These are phyloP conservation scores for Gadus chalcogrammus DNA, from an alignment of 2,113 vertebrate species.

Conservation along the genomic window DNA sequence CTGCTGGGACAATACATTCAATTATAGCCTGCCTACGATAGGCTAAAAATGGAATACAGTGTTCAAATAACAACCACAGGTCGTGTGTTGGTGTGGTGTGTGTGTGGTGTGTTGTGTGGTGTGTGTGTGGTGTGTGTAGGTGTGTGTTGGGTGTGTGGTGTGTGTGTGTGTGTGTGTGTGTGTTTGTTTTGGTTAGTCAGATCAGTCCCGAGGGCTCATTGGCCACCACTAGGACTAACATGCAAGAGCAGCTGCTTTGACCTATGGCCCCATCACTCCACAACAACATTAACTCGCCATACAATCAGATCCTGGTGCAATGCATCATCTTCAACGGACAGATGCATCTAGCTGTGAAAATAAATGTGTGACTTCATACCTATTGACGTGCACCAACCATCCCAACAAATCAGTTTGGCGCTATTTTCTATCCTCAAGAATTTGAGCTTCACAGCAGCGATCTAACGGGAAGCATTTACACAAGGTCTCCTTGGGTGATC, in stretches of 20 bases:
- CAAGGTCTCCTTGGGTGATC: too few relatives aligned
- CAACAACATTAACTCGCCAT: slow-evolving; percentile 21
- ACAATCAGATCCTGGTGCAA: slow-evolving; percentile 14
- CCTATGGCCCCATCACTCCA: slow-evolving; percentile 51
- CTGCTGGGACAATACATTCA: too few relatives aligned
- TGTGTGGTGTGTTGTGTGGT: slow-evolving; percentile 27
- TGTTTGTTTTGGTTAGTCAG: slow-evolving; percentile 24
- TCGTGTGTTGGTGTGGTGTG: slow-evolving; percentile 2
- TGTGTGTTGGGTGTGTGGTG: slow-evolving; percentile 30
- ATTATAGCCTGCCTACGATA: too few relatives aligned
- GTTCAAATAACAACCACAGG: too few relatives aligned
- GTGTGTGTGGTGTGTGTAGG: slow-evolving; percentile 26
- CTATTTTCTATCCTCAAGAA: too few relatives aligned
- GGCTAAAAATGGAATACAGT: too few relatives aligned
- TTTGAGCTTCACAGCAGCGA: too few relatives aligned
- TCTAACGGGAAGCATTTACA: too few relatives aligned
- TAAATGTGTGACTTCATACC: not conserved
- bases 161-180: slow-evolving; percentile 24
- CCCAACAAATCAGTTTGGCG: not conserved
- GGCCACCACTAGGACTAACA: slow-evolving; percentile 32
- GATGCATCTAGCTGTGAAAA: too few relatives aligned
- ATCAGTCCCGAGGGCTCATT: slow-evolving; percentile 21
- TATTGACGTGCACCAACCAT: not conserved
- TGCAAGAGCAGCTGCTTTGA: slow-evolving; percentile 56
- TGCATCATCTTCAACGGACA: slow-evolving; percentile 12